phyloP scores from a whole-genome alignment of 2,113 vertebrate species.

The Hirundichthys speculiger region DNA sequence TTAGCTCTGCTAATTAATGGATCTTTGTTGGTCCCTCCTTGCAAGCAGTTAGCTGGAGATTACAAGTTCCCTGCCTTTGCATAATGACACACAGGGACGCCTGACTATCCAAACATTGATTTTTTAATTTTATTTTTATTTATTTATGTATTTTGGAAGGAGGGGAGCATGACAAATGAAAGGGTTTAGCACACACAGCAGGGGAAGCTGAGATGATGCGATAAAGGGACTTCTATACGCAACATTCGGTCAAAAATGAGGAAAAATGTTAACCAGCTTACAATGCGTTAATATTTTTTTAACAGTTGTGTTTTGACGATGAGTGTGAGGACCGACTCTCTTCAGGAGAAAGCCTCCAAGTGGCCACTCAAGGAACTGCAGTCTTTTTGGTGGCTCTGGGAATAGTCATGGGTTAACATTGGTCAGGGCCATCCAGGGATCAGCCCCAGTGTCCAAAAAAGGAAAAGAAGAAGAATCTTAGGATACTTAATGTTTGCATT shows the following conservation, averaged over 20 bases:
- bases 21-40: conserved; percentile 67
- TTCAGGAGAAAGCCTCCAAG: too few species aligned
- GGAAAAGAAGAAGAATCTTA: too few species aligned
- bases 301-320: too few species aligned
- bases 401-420: too few species aligned
- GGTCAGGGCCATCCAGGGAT: too few species aligned
- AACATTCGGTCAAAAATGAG: not conserved
- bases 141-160: too few species aligned
- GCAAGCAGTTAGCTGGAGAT: conserved; percentile 70
- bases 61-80: conserved; percentile 66
- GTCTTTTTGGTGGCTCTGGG: too few species aligned
- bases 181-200: conserved; percentile 5
- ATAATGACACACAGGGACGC: conserved; percentile 57
- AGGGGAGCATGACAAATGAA: conserved; percentile 18
- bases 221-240: conserved; percentile 3
- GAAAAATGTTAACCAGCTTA: not conserved
- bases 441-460: too few species aligned
- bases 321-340: too few species aligned
- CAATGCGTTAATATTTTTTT: not conserved
- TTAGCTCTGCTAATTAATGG: conserved; percentile 71
- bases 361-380: too few species aligned
- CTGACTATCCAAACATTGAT: conserved; percentile 51
- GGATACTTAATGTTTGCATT: too few species aligned
- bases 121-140: too few species aligned
- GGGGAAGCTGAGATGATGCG: conserved; percentile 16